phyloP scores from a whole-genome alignment of 2,797 vertebrate genomes.

The Euphonia xanthogaster region DNA sequence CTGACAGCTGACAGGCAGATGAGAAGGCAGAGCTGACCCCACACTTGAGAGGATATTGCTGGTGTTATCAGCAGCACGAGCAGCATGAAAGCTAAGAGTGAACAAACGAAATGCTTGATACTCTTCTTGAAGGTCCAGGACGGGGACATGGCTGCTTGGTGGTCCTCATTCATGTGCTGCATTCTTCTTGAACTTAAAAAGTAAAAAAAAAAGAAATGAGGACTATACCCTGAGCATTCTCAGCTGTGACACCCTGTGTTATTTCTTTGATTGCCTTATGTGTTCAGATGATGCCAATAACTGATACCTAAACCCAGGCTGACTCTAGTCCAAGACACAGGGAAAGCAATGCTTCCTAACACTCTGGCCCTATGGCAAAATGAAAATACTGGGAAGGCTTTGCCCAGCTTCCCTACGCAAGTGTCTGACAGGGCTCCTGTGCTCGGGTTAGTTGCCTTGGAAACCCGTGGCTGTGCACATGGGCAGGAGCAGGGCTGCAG shows the following conservation, averaged over 20 bases:
- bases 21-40: neutral
- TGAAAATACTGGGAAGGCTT: constrained; percentile 9
- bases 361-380: neutral
- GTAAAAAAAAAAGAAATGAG: neutral
- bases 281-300: neutral
- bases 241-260: neutral
- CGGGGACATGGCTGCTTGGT: neutral
- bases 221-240: neutral
- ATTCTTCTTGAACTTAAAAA: neutral
- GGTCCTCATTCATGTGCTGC: neutral
- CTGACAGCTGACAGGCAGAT: neutral
- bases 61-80: neutral
- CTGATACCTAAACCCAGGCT: neutral
- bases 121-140: neutral
- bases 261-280: neutral
- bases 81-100: neutral
- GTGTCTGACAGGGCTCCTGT: neutral
- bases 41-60: neutral
- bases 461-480: constrained; percentile 18
- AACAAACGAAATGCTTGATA: neutral
- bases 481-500: neutral
- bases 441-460: constrained; percentile 50
- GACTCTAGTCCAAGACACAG: neutral
- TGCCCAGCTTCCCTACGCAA: neutral
- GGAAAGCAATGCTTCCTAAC: neutral